Base-by-base conservation (phyloP, 2,888 invertebrate species). In the Aquatica leii region DNA sequence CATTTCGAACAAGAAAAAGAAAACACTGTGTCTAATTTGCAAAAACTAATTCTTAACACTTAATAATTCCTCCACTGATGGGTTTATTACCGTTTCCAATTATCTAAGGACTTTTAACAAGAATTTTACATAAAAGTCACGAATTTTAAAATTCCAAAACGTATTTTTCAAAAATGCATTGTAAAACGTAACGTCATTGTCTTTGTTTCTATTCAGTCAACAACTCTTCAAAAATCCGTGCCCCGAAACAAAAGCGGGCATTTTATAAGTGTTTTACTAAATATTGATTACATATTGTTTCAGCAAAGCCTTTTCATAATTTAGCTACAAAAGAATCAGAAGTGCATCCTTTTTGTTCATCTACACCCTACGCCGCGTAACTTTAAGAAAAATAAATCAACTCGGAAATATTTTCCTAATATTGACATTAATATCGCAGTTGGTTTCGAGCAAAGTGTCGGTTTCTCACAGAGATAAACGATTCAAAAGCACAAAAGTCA, bases 231-330 rank as follows among this genome's bases (percentile, higher is more conserved):
- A 34, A 54, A 46, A 59, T 59, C 55, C 63, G 63, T 64, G 63
- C 63, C 50, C 40, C 37, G 63, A 59, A 64, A 64, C 63, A 64
- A 64, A 59, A 24, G 63, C 50, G 48, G 15, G 46, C 52, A 34
- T 56, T 64, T 64, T 55, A 59, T 14, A 64, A 64, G 63, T 55
- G 59, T 64, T 64, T 64, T 59, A 37, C 56, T 59, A 64, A 64
- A 64, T 64, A 64, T 64, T 64, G 63, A 64, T 64, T 59, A 55
- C 59, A 40, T 64, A 64, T 64, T 64, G 59, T 64, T 59, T 58
- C 51, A 59, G 58, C 54, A 53, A 64, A 54, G 56, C 54, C 43
- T 53, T 63, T 58, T 58, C 24, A 52, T 52, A 51, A 43, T 48
- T 20, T 57, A 12, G 12, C 35, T 37, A 46, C 48, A 57, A 62